Evolutionary conservation across 2,797 vertebrate species (phyloP).

Genomic region (Coregonus suidteri): DNA sequence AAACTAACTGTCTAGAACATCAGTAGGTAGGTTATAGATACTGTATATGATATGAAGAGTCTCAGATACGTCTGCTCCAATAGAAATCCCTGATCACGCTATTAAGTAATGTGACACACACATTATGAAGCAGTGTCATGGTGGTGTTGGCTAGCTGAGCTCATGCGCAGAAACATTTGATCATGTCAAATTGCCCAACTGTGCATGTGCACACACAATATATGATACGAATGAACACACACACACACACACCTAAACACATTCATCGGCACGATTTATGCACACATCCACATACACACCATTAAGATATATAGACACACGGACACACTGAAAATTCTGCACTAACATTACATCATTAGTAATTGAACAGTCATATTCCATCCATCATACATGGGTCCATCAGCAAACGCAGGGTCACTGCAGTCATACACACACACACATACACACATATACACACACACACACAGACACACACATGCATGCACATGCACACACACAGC

Average conservation of each 20-base stretch:
- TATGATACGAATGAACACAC: neutral
- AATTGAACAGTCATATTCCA: conserved; percentile 47
- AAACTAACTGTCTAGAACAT: conserved; percentile 5
- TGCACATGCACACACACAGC: conserved; percentile 1
- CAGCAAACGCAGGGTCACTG: conserved; percentile 38
- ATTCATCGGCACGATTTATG: neutral
- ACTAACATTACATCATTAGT: conserved; percentile 74
- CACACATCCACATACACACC: neutral
- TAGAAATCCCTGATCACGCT: neutral
- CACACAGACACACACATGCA: neutral
- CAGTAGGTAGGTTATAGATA: neutral
- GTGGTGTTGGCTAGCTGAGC: neutral
- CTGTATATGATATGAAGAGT: neutral
- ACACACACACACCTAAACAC: neutral
- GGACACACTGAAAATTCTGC: conserved; percentile 51
- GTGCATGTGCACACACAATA: neutral
- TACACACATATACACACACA: neutral
- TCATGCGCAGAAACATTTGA: neutral
- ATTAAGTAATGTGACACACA: neutral
- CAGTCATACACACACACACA: conserved; percentile 31
- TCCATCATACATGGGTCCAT: conserved; percentile 56
- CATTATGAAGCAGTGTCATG: neutral
- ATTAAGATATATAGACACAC: neutral
- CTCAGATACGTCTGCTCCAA: conserved; percentile 8
- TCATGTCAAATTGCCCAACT: neutral